Base-by-base conservation (phyloP, 2,113 vertebrate genomes). In the Myotis brandtii region DNA sequence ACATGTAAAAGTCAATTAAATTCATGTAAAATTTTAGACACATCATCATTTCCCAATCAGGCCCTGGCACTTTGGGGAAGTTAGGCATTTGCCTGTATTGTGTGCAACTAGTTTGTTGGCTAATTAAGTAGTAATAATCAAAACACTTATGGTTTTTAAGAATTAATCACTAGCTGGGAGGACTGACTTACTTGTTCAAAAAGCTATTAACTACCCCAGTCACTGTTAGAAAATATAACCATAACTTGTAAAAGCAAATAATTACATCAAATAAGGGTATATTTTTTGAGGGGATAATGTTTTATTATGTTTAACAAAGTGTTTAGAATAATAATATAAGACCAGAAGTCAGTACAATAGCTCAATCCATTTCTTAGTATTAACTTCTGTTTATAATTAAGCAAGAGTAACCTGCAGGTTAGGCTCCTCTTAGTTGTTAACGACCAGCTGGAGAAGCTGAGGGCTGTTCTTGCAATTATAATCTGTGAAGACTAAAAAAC, bases 381-480 rank as follows among this genome's bases (percentile, higher is more conserved):
- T 93, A 80, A 6, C 62, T 62, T 95, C 20, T 93, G 40, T 92
- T 85, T 90, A 23, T 94, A 94, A 94, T 89, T 87, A 94, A 94
- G 66, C 34, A 85, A 50, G 13, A 95, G 2, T 86, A 72, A 95
- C 54, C 70, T 77, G 6, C 5, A 37, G n/a, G 17, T 86, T 86
- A 72, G 48, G 40, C 64, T 91, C 75, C 34, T 64, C 27, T 85
- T 86, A 85, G 69, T 43, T 92, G 16, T 89, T 85, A 89, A 50
- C 77, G 94, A 86, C 25, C 72, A 93, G 81, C 72, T 88, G 52
- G 73, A 82, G 52, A 95, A 95, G 66, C 37, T 91, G 32, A 95
- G 66, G 89, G 76, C 75, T 94, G 89, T 92, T 92, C 95, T 93
- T 94, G 52, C 21, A 94, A 93, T 96, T 96, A 94, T 69, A 81